Conservation (phyloP, 2,888 invertebrate species). For the Brachypalpus laphriformis region DNA sequence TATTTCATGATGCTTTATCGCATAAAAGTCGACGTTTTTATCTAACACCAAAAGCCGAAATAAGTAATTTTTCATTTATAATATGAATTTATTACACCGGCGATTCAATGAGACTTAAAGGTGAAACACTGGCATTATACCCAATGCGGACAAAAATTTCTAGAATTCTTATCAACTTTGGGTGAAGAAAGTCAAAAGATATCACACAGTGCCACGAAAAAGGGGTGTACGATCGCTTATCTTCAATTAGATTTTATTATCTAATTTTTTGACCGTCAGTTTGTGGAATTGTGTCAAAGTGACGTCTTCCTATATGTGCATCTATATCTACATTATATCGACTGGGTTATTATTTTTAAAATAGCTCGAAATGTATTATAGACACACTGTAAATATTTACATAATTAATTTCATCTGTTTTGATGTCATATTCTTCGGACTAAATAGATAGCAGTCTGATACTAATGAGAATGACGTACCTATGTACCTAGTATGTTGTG, state of each 20-base stretch:
- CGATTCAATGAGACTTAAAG: slow-evolving; percentile 23
- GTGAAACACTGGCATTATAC: neutral
- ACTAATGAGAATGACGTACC: slow-evolving; percentile 17
- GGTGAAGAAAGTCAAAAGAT: slow-evolving; percentile 24
- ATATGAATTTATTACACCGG: slow-evolving; percentile 37
- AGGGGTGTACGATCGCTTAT: slow-evolving; percentile 24
- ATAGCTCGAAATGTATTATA: neutral
- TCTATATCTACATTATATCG: too few relatives aligned
- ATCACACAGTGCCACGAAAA: neutral
- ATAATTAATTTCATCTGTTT: slow-evolving; percentile 12
- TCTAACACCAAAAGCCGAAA: slow-evolving; percentile 17
- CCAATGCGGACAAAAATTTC: neutral
- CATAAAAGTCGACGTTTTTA: slow-evolving; percentile 26
- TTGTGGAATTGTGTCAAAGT: slow-evolving; percentile 10
- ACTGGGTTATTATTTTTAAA: neutral
- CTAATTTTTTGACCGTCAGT: slow-evolving; percentile 25
- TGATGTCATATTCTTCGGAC: neutral
- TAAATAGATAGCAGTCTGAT: slow-evolving; percentile 7
- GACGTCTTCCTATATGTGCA: neutral
- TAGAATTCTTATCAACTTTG: slow-evolving; percentile 4
- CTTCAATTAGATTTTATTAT: slow-evolving; percentile 17
- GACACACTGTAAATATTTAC: slow-evolving; percentile 7
- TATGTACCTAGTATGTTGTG: too few relatives aligned
- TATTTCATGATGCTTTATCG: slow-evolving; percentile 20
- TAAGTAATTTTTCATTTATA: slow-evolving; percentile 41